Evolutionary conservation across 2,113 vertebrate species (phyloP).

Genomic region (Hemibagrus wyckioides): DNA sequence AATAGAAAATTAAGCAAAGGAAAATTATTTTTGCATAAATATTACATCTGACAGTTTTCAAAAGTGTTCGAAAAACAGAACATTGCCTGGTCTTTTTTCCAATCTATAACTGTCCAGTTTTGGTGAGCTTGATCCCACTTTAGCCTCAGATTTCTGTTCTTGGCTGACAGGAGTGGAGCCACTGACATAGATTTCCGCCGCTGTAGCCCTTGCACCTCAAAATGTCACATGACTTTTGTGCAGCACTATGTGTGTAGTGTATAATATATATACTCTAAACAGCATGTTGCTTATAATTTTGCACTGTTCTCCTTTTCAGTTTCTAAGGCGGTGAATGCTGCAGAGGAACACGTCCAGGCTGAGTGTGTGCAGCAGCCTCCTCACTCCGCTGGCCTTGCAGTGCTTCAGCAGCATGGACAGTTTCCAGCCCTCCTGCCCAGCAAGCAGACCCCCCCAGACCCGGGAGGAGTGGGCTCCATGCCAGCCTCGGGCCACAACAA

Average conservation of each 20-base stretch:
- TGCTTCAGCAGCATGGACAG: slow-evolving; percentile 95
- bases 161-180: background rate
- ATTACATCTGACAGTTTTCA: background rate
- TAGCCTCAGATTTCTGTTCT: background rate
- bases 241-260: background rate
- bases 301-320: slow-evolving; percentile 64
- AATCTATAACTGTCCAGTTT: background rate
- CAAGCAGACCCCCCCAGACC: slow-evolving; percentile 84
- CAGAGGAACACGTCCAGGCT: slow-evolving; percentile 85
- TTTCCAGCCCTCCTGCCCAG: slow-evolving; percentile 95
- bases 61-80: background rate
- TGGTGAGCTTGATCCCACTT: background rate
- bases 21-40: background rate
- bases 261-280: background rate
- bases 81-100: background rate
- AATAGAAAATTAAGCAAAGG: background rate
- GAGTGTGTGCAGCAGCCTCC: slow-evolving; percentile 81
- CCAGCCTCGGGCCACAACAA: slow-evolving; percentile 76
- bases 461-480: slow-evolving; percentile 70
- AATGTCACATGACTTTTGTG: background rate
- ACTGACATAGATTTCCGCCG: background rate
- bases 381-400: slow-evolving; percentile 76
- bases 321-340: slow-evolving; percentile 82
- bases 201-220: background rate
- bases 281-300: background rate